Evolutionary conservation across 2,888 invertebrate species (phyloP).

Genomic region (Agrochola litura): DNA sequence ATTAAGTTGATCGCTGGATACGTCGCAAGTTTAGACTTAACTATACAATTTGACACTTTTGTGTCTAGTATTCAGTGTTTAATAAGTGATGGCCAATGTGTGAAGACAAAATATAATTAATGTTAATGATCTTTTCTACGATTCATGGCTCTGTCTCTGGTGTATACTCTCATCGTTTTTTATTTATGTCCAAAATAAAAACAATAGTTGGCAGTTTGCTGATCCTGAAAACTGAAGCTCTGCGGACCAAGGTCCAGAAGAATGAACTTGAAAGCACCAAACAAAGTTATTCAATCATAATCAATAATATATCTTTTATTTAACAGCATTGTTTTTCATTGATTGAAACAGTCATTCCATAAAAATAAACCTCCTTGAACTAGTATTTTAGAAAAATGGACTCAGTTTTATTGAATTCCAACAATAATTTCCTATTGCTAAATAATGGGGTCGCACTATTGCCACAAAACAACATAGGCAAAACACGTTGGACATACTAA

Average conservation of each 20-base stretch:
- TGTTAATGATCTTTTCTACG: neutral
- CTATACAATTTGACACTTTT: neutral
- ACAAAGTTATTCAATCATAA: neutral
- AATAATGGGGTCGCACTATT: slow-evolving; percentile 16
- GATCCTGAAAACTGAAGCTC: neutral
- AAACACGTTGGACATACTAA: slow-evolving; percentile 53
- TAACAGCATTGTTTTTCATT: neutral
- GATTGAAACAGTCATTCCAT: neutral
- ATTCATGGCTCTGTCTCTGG: too few relatives aligned
- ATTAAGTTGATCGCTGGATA: neutral
- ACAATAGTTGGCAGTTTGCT: neutral
- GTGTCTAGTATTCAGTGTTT: neutral
- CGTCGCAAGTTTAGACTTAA: neutral
- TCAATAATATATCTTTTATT: too few relatives aligned
- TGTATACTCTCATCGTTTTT: too few relatives aligned
- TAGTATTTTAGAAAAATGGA: neutral
- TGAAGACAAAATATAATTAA: too few relatives aligned
- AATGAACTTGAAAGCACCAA: neutral
- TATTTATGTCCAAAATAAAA: too few relatives aligned
- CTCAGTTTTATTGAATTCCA: neutral
- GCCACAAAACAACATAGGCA: slow-evolving; percentile 31
- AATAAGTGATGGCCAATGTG: neutral
- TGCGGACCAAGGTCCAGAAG: neutral
- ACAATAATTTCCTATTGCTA: neutral
- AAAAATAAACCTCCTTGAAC: neutral